phyloP scores from a whole-genome alignment of 2,888 invertebrate genomes.

The Drosophila niveifrons region DNA sequence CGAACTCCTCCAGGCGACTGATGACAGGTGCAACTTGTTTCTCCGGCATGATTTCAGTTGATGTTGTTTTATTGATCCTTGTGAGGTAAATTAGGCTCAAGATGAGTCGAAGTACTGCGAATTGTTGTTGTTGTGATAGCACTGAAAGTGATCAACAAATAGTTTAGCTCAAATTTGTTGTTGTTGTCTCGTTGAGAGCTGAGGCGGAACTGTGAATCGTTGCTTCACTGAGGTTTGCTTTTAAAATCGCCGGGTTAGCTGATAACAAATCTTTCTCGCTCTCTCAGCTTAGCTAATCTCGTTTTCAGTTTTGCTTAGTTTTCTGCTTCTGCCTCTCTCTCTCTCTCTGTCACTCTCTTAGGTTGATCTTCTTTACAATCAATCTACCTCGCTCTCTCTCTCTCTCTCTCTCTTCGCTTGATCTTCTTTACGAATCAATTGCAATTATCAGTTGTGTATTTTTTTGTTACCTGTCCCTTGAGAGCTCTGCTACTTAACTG shows the following conservation, averaged over 20 bases:
- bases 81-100: conserved; percentile 13
- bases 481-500: conserved; percentile 22
- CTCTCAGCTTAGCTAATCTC: conserved; percentile 14
- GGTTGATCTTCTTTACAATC: conserved; percentile 10
- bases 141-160: conserved; percentile 14
- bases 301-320: background rate
- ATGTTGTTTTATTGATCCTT: conserved; percentile 1
- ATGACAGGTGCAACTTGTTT: conserved; percentile 78
- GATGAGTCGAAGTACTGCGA: conserved; percentile 8
- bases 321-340: background rate
- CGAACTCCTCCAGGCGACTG: conserved; percentile 78
- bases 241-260: conserved; percentile 43
- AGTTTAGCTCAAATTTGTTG: conserved; percentile 7
- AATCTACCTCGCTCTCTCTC: background rate
- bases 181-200: conserved; percentile 25
- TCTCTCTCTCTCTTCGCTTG: conserved; percentile 8
- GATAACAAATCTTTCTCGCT: conserved; percentile 41
- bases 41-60: conserved; percentile 73
- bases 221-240: conserved; percentile 26
- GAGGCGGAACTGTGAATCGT: conserved; percentile 34
- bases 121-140: conserved; percentile 8
- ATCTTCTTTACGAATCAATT: conserved; percentile 10
- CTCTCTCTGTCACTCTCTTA: conserved; percentile 5
- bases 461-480: conserved; percentile 5
- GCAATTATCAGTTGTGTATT: background rate